Base-by-base conservation (phyloP, 2,888 invertebrate genomes). In the Matsumyia berberina region DNA sequence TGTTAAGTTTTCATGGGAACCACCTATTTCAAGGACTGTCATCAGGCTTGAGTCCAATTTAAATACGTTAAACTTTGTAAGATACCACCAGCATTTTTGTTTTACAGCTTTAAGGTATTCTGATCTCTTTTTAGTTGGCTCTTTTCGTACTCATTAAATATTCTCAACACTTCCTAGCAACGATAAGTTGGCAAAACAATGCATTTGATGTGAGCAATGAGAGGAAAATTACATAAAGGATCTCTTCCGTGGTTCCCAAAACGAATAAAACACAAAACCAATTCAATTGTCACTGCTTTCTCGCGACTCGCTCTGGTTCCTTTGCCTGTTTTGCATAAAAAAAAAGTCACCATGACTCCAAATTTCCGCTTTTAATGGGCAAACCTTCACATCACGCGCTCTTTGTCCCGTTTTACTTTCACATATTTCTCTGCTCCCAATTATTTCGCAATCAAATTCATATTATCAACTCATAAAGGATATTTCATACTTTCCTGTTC, bases 391-490 rank as follows among this genome's bases (percentile, higher is more conserved):
- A 44, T 2, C 8, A 2, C 8, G 4, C 6, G 19, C 19, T 17
- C 46, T 46, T 19, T 46, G 9, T 42, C 42, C 17, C 44, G 17
- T 44, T 42, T 15, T 15, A 5, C 1, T 57, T 58, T 58, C n/a
- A 24, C 24, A 24, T 37, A 58, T 49, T 58, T 44, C 49, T 29
- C 51, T 9, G 17, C 39, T 42, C 35, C 24, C 73, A 73, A 73
- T 73, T 73, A 73, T 73, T 62, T 73, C 12, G 53, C 44, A 73
- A 73, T 73, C 64, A 73, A 73, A 73, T 33, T 53, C 62, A 37
- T 42, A 64, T 73, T 73, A 64, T 73, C 73, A 73, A 55, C 62
- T 64, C 62, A 58, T 73, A 64, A 73, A 62, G 58, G 60, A 72
- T 46, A 72, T 72, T 58, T 60, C 29, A 60, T 60, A 46, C 39